Conservation (phyloP, 1,140 invertebrate genomes). For the Glossosoma conforme region DNA sequence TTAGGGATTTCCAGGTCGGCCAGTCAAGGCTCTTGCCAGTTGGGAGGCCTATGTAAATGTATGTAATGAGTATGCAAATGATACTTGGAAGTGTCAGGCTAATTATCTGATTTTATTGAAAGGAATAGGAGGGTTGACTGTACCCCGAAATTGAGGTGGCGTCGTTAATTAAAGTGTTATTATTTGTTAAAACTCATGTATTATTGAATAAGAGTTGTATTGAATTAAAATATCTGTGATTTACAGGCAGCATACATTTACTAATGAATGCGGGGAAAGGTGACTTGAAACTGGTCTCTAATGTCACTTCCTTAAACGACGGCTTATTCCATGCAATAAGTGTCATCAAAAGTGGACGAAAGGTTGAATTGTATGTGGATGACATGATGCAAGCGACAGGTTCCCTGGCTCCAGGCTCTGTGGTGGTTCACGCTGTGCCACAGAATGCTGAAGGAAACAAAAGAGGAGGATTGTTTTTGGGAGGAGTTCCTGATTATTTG, state of each 20-base stretch:
- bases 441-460: constrained; percentile 52
- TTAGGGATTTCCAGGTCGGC: too few relatives aligned
- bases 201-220: too few relatives aligned
- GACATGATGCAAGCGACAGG: constrained; percentile 55
- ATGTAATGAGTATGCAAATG: too few relatives aligned
- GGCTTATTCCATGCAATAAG: constrained; percentile 58
- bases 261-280: constrained; percentile 63
- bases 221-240: background rate
- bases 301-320: constrained; percentile 57
- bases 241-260: constrained; percentile 31
- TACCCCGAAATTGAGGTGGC: background rate
- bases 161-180: too few relatives aligned
- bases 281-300: constrained; percentile 55
- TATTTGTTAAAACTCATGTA: too few relatives aligned
- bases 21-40: too few relatives aligned
- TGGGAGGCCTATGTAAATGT: too few relatives aligned
- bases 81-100: too few relatives aligned
- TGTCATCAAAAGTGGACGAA: constrained; percentile 49
- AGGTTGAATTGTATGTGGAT: constrained; percentile 63
- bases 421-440: constrained; percentile 38
- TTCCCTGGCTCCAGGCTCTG: constrained; percentile 49
- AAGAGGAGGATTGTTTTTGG: constrained; percentile 56
- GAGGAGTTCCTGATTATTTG: constrained; percentile 56
- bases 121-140: too few relatives aligned
- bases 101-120: too few relatives aligned